These are phyloP conservation scores for Melipona bicolor DNA, from an alignment of 2,888 invertebrate genomes.

Conservation along the genomic window DNA sequence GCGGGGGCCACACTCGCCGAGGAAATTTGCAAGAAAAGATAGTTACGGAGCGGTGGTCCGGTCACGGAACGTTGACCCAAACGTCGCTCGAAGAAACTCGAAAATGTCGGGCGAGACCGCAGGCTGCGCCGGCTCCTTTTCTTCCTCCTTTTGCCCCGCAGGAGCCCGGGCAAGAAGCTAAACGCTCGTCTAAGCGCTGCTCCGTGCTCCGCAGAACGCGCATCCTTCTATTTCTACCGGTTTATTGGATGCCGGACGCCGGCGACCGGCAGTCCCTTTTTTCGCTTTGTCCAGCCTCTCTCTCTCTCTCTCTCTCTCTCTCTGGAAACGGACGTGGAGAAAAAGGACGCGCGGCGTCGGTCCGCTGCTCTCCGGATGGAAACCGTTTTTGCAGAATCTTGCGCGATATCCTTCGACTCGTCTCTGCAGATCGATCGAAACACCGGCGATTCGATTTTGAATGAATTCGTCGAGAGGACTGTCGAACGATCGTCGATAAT, in stretches of 20 bases:
- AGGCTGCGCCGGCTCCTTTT: constrained; percentile 45
- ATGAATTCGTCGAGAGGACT: no score
- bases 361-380: background rate
- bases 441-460: no score
- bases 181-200: constrained; percentile 61
- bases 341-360: constrained; percentile 17
- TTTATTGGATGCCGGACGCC: constrained; percentile 64
- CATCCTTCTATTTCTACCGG: constrained; percentile 66
- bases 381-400: constrained; percentile 7
- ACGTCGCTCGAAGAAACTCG: constrained; percentile 31
- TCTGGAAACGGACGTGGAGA: background rate
- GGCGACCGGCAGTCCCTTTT: constrained; percentile 42
- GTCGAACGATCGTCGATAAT: no score
- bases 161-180: constrained; percentile 58
- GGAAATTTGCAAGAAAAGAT: constrained; percentile 65
- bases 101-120: constrained; percentile 52
- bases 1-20: background rate
- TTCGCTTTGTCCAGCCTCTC: constrained; percentile 36
- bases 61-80: constrained; percentile 61
- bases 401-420: constrained; percentile 7
- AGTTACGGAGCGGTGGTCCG: constrained; percentile 49
- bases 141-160: constrained; percentile 7
- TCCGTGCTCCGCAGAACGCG: constrained; percentile 53
- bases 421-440: constrained; percentile 14
- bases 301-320: background rate